Conservation (phyloP, 2,113 vertebrate genomes). For the Micronycteris hirsuta region DNA sequence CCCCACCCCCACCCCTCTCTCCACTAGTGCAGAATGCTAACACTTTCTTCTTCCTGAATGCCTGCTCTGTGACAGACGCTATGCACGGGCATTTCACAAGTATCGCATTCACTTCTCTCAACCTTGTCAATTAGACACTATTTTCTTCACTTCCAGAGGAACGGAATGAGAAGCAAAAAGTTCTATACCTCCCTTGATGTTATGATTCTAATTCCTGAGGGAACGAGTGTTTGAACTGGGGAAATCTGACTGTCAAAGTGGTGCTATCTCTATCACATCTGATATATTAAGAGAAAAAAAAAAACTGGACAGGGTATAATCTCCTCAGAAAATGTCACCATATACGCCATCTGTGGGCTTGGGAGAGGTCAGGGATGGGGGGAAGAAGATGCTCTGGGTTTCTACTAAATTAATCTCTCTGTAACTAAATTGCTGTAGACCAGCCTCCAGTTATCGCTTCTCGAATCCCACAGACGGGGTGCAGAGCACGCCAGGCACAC, state of each 20-base stretch:
- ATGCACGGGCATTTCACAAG: not conserved
- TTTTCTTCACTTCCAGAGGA: not conserved
- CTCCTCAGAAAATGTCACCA: not conserved
- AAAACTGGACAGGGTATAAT: not conserved
- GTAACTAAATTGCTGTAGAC: slow-evolving; percentile 21
- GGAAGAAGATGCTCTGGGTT: not conserved
- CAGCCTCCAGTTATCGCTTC: not conserved
- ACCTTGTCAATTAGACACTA: not conserved
- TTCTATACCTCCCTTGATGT: not conserved
- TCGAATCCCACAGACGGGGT: not conserved
- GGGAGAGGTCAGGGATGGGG: not conserved
- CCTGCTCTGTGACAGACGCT: not conserved
- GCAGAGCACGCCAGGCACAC: not conserved
- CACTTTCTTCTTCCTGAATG: not conserved
- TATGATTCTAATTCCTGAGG: not conserved
- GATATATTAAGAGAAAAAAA: not conserved
- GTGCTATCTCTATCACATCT: not conserved
- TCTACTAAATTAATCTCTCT: slow-evolving; percentile 48
- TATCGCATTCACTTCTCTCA: not conserved
- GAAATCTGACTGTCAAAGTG: not conserved
- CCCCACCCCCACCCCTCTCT: not conserved
- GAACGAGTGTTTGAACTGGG: not conserved
- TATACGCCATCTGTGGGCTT: not conserved
- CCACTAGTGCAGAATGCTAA: not conserved
- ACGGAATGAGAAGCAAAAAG: not conserved